Evolutionary conservation across 1,140 invertebrate species (phyloP), one percentile per base, ranked within the genome.

Genomic region (Aphaenogaster floridana): DNA sequence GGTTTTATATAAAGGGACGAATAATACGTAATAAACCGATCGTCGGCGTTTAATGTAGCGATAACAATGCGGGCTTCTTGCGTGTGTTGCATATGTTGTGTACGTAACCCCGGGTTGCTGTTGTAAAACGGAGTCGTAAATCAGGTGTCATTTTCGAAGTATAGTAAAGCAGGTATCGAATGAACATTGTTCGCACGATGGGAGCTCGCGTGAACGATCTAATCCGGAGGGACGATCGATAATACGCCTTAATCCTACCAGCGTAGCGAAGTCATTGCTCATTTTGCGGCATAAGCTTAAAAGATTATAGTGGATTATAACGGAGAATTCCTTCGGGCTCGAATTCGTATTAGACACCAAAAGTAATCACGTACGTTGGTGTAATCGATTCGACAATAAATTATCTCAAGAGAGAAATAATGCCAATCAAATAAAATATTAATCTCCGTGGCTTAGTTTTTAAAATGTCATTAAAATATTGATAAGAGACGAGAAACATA

Each of bases 221-320:
- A 81, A 81, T 81, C 28, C 34, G 15, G 13, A 57, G 64, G 50
- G 8, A 54, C 36, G 66, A 74, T 74, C 80, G 28, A 61, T 74
- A 83, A 83, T 83, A 59, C 39, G n/a, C 42, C 7, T 36, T 83
- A 83, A 83, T 83, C 68, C 68, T 36, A 74, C 6, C 15, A 45
- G n/a, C 36, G 15, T 17, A 71, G 54, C 39, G 7, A 59, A 83
- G 13, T 63, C 63, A 39, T 69, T 36, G 36, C 48, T 61, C 13
- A 36, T 84, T 61, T 74, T n/a, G 42, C 54, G n/a, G 28, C 48
- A 2, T 36, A 74, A 69, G 54, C 54, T 69, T 39, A 42, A 34
- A 11, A 74, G 54, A 63, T 61, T 84, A 84, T 28, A 21, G 17
- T 2, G 13, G 28, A 74, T 63, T 48, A 71, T 74, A 61, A 76